phyloP scores from a whole-genome alignment of 2,888 invertebrate genomes.

The Julus scanicus region DNA sequence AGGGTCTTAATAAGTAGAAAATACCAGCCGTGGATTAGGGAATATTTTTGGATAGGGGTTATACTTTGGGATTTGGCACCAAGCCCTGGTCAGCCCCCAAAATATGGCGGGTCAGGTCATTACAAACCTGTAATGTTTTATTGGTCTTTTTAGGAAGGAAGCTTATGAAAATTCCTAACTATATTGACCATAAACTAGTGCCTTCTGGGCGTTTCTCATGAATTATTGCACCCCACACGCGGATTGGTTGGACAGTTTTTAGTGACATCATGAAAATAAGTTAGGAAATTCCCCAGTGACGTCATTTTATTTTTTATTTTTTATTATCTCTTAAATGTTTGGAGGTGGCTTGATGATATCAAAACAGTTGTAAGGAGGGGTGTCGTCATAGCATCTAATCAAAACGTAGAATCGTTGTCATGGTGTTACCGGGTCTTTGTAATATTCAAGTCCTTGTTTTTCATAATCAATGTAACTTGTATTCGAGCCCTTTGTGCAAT shows the following conservation, averaged over 20 bases:
- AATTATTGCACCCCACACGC: not conserved
- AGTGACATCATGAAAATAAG: not conserved
- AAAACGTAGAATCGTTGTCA: too few species aligned
- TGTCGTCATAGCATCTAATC: too few species aligned
- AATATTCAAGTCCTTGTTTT: too few species aligned
- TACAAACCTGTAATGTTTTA: conserved; percentile 4
- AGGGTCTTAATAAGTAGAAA: not conserved
- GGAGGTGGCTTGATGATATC: too few species aligned
- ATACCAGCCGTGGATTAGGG: conserved; percentile 3
- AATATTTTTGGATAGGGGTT: not conserved
- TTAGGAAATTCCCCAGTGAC: not conserved
- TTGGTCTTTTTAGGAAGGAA: not conserved
- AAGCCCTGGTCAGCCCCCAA: not conserved
- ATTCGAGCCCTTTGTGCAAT: too few species aligned
- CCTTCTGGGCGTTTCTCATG: not conserved
- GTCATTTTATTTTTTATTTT: not conserved
- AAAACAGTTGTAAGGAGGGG: too few species aligned
- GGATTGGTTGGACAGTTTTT: not conserved
- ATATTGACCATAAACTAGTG: not conserved
- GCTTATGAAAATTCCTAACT: not conserved
- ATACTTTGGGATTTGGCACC: not conserved
- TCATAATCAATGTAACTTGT: too few species aligned
- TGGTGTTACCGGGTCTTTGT: too few species aligned
- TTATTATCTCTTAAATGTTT: too few species aligned
- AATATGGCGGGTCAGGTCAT: not conserved